Percentiles rank a stretch among this genome's conserved stretches.
phyloP scores from a whole-genome alignment of 1,140 invertebrate species.

The Drosophila sp. region DNA sequence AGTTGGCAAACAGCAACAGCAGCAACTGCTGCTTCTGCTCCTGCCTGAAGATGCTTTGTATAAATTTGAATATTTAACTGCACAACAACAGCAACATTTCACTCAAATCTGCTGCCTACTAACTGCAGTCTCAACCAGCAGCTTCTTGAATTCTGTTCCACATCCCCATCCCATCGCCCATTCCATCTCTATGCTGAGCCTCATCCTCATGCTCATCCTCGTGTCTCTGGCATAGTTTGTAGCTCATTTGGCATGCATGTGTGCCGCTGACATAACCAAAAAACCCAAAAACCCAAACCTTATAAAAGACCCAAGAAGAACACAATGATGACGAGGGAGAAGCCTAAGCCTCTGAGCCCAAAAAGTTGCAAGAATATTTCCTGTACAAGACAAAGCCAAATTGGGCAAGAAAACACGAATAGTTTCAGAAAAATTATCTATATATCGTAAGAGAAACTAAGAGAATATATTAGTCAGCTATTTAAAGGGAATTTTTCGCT shows the following conservation, averaged over 20 bases:
- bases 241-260: slow-evolving; percentile 59
- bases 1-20: slow-evolving; percentile 68
- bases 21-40: slow-evolving; percentile 30
- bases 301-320: no score
- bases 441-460: no score
- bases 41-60: slow-evolving; percentile 77
- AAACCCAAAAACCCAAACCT: background rate
- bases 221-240: slow-evolving; percentile 23
- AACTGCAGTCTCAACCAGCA: slow-evolving; percentile 28
- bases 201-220: background rate
- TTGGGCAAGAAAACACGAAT: no score
- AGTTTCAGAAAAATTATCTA: no score
- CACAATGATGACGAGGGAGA: no score
- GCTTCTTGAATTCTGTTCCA: slow-evolving; percentile 20
- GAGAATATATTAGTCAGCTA: no score
- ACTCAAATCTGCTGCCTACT: slow-evolving; percentile 45
- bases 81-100: slow-evolving; percentile 51
- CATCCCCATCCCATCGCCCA: background rate
- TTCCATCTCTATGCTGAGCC: background rate
- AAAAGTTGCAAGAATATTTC: no score
- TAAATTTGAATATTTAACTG: slow-evolving; percentile 79
- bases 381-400: no score
- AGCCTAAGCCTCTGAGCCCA: no score
- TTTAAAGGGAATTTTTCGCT: no score
- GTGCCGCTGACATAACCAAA: slow-evolving; percentile 44